Evolutionary conservation across 2,113 vertebrate species (phyloP), one percentile per base, ranked within the genome.

Genomic region (Oreamnos americanus): DNA sequence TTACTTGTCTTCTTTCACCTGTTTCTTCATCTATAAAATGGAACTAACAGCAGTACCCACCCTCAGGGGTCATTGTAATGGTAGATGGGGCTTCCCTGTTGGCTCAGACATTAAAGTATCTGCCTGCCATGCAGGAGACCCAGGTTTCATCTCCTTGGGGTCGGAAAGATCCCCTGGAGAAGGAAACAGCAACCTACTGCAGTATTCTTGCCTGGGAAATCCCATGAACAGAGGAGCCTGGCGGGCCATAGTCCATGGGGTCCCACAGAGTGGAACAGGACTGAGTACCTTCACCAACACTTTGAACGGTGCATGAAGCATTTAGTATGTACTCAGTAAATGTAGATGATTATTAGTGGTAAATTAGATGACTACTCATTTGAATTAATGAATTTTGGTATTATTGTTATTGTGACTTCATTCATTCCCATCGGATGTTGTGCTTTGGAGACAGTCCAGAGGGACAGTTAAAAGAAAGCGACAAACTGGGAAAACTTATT

Each of bases 321-420:
- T 25, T 94, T 64, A 58, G 16, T 58, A 86, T 8, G 64, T 55
- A 16, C 13, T 97, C 88, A 90, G n/a, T 88, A 93, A 94, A 92
- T 87, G 81, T 15, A 94, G 76, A n/a, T 26, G 14, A 58, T 57
- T 90, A 49, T 87, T 89, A 92, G 49, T 79, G 71, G 45, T 60
- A 97, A 94, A 79, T 88, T 84, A 45, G 79, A 45, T 93, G 76
- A 76, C 53, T 81, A 78, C 43, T 92, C 64, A 91, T 87, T 51
- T 96, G 74, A 87, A 93, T 36, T 96, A 83, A 90, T 93, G 51
- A 95, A 86, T 89, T 92, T 89, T 39, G 19, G 36, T 64, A 36
- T 89, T 28, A 89, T 67, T 94, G 36, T 76, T 85, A 94, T 6
- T 21, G 47, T 92, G 79, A 96, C 60, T 19, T 87, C 71, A 62